Conservation (phyloP, 2,113 vertebrate species). For the Prolemur simus region DNA sequence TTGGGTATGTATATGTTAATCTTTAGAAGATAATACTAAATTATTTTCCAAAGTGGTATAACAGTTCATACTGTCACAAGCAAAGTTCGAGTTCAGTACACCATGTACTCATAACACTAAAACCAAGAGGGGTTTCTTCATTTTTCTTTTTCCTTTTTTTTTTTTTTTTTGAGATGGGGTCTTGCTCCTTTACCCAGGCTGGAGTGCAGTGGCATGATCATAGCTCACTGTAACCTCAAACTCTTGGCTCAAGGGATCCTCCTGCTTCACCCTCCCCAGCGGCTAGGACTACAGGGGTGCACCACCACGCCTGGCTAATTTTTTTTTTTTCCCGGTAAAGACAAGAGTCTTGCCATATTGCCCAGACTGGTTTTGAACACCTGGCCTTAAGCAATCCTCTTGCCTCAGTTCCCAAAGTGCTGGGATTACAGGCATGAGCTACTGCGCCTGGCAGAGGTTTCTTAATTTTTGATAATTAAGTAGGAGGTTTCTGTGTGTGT, state of each 20-base stretch:
- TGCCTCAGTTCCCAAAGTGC: neutral
- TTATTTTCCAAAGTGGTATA: slow-evolving; percentile 21
- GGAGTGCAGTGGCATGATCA: neutral
- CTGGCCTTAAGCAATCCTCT: neutral
- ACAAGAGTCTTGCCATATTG: neutral
- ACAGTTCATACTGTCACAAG: neutral
- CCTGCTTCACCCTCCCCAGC: neutral
- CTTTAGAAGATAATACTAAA: slow-evolving; percentile 41
- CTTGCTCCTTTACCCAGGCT: neutral
- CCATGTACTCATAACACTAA: neutral
- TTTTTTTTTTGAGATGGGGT: neutral
- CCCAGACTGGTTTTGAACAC: neutral
- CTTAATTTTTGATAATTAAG: slow-evolving; percentile 16
- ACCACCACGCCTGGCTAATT: neutral
- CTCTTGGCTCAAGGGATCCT: neutral
- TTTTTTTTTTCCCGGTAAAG: neutral
- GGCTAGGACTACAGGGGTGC: neutral
- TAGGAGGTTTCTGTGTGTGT: neutral
- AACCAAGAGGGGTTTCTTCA: neutral
- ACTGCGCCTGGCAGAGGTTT: neutral
- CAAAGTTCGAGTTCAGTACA: neutral
- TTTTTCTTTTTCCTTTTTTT: neutral
- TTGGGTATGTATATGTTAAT: neutral
- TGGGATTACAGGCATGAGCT: neutral
- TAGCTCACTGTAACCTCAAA: neutral